These are phyloP conservation scores for Caenorhabditis japonica DNA, from an alignment of 2,888 invertebrate species.

Conservation along the genomic window DNA sequence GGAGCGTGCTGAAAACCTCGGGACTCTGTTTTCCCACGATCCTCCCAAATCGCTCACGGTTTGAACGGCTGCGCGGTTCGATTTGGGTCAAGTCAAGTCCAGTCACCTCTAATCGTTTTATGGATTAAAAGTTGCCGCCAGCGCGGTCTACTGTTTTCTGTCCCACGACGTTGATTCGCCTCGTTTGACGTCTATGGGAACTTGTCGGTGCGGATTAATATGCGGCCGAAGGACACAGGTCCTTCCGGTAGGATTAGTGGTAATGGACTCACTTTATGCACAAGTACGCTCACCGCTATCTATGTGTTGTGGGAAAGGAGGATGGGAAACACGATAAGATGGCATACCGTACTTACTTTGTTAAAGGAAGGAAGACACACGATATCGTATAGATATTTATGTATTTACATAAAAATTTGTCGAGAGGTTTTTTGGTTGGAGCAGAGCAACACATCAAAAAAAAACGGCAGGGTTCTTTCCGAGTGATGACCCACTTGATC, in stretches of 20 bases:
- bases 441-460: conserved; percentile 15
- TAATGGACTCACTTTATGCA: conserved; percentile 25
- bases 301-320: conserved; percentile 29
- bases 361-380: no score
- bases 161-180: conserved; percentile 24
- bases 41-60: no score
- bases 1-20: no score
- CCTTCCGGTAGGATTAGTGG: conserved; percentile 33
- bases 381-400: no score
- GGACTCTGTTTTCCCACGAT: no score
- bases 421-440: conserved; percentile 8
- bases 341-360: no score
- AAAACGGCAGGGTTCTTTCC: neutral
- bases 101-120: neutral
- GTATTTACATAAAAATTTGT: neutral
- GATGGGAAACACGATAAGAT: neutral
- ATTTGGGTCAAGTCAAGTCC: conserved; percentile 30
- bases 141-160: no score
- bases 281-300: neutral
- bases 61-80: no score
- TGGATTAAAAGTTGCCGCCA: conserved; percentile 16
- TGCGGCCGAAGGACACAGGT: conserved; percentile 11
- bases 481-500: conserved; percentile 13
- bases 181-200: conserved; percentile 50
- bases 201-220: conserved; percentile 40